Evolutionary conservation across 35 echinoderm and acorn worm species (phyloP).

Genomic region (Ophiothrix spiculata): DNA sequence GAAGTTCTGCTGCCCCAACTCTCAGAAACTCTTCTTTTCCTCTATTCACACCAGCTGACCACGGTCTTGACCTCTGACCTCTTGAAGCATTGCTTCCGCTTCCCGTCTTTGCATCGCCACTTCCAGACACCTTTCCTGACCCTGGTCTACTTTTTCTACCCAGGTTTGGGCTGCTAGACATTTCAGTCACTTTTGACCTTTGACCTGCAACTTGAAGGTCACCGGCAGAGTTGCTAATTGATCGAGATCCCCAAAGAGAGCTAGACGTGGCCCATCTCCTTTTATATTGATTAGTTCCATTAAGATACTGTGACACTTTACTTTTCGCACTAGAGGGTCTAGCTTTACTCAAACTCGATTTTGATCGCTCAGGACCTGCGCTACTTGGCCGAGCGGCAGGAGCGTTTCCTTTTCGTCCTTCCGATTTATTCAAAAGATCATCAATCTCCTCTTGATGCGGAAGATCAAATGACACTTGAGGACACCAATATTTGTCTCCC

Average conservation of each 20-base stretch:
- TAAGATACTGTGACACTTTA: neutral
- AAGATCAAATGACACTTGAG: constrained; percentile 28
- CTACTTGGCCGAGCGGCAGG: constrained; percentile 20
- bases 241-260: constrained; percentile 20
- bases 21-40: constrained; percentile 53
- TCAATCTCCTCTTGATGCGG: neutral
- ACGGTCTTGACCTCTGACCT: constrained; percentile 54
- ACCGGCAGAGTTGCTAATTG: neutral
- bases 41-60: constrained; percentile 8
- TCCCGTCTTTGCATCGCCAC: neutral
- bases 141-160: constrained; percentile 18
- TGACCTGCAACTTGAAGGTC: neutral
- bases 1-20: constrained; percentile 35
- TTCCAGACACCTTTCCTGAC: constrained; percentile 8
- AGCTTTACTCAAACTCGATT: neutral
- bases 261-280: constrained; percentile 30
- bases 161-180: neutral
- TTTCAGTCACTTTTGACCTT: neutral
- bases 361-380: neutral
- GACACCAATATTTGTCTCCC: neutral
- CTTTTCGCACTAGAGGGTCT: constrained; percentile 8
- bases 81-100: neutral
- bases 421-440: neutral
- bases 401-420: neutral
- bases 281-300: constrained; percentile 15